Evolutionary conservation across 1,140 invertebrate species (phyloP), one percentile per base, ranked within the genome.

Genomic region (Metaphire vulgaris): DNA sequence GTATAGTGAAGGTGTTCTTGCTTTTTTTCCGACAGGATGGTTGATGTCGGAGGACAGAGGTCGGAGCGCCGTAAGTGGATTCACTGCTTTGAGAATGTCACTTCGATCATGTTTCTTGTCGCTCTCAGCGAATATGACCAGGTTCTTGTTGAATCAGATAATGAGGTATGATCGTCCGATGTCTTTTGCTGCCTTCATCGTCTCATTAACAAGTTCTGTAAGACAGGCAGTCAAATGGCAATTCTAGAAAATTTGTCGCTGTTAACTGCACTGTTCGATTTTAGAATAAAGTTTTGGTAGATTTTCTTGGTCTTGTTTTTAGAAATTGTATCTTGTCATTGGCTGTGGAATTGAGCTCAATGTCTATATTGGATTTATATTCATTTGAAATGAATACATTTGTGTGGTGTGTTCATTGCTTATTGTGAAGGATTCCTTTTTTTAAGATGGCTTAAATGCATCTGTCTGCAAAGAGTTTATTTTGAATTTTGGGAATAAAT

Each of bases 31-130:
- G 71, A n/a, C 6, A 73, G 89, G 82, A 89, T 89, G 88, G 88
- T 89, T 73, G 88, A 89, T 82, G 88, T 89, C 32, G 88, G 89
- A 77, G 88, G 88, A 34, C 88, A 89, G 85, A 82, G 88, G 78
- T 89, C 88, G 66, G 89, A 89, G 81, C 82, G 89, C 79, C 81
- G 89, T 75, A 89, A 89, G 80, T 89, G 89, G 89, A 89, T 89
- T 79, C 89, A 89, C 79, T 89, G 89, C 84, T 89, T 89, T 84
- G 89, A 89, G 83, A 89, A 89, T 83, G 89, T 89, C 29, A 89
- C 89, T 76, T 89, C 89, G 79, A 89, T 89, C 79, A 89, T 89
- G 86, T 89, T 89, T 81, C 83, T 89, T 80, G 89, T 89, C 56
- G 89, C 89, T 80, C 85, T 88, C 81, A 87, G 84, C 80, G 88